Evolutionary conservation across 2,797 vertebrate genomes (phyloP).

Genomic region (Hirundo rustica): DNA sequence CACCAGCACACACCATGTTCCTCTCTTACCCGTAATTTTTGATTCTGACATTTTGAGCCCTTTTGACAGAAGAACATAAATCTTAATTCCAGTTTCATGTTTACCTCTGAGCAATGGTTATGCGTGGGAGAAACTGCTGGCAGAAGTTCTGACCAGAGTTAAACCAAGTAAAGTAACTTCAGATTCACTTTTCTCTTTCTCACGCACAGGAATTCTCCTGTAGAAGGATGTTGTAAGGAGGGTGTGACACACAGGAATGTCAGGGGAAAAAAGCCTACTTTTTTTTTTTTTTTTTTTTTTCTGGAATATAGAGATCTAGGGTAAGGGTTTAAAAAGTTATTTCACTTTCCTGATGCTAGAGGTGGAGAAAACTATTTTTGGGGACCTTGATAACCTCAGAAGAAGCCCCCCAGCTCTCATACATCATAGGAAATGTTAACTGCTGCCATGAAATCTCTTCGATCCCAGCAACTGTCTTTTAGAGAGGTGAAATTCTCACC

Average conservation of each 20-base stretch:
- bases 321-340: background rate
- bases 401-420: background rate
- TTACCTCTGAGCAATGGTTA: background rate
- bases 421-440: background rate
- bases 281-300: background rate
- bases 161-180: background rate
- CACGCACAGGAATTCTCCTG: slow-evolving; percentile 2
- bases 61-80: slow-evolving; percentile 33
- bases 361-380: background rate
- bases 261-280: background rate
- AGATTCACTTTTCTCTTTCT: slow-evolving; percentile 46
- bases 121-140: background rate
- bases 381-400: background rate
- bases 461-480: background rate
- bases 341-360: background rate
- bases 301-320: background rate
- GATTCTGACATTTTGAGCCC: background rate
- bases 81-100: background rate
- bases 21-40: background rate
- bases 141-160: slow-evolving; percentile 33
- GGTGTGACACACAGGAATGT: slow-evolving; percentile 45
- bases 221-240: slow-evolving; percentile 42
- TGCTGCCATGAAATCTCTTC: background rate
- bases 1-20: background rate
- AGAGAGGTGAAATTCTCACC: background rate